Base-by-base conservation (phyloP, 2,797 vertebrate genomes). In the Rhinophrynus dorsalis region DNA sequence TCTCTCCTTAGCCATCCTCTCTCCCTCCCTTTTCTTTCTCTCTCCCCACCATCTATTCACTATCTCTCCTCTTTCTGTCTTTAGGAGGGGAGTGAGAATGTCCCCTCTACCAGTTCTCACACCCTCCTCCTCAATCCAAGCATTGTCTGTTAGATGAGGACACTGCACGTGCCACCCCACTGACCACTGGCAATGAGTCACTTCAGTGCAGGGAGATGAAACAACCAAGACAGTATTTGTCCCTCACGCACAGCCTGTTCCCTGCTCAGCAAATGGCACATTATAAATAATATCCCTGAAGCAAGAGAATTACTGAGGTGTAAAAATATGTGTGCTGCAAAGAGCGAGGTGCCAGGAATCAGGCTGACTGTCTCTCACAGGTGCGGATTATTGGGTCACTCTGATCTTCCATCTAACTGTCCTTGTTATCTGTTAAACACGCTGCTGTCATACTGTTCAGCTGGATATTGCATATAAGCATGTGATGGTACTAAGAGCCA, bases 91-190 rank as follows among this genome's bases (percentile, higher is more conserved):
- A 33, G 32, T 57, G 54, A 30, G 54, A 57, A 57, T 35, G 30
- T 23, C 32, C 33, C 24, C 12, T 23, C 54, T 57, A 18, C 24
- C 33, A 23, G 30, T 57, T 57, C 54, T 57, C 54, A 58, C 55
- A 26, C 35, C 35, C 11, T 6, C 29, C 48, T 9, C 20, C 6
- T 58, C 20, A 58, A 58, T 58, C 33, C 21, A 6, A 42, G 33
- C 55, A 58, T 58, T 58, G 55, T 58, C 20, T 40, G 55, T 40
- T 26, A 1, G 13, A 33, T 37, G 30, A 23, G 33, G 54, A 21
- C 18, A 17, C 33, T 35, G 12, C 30, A 37, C 18, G 32, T 35
- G 30, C 54, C 18, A 5, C 5, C 17, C 6, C 29, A 30, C 29
- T 4, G 11, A 42, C 6, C 29, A 30, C 29, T 4, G 11, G 18